phyloP scores from a whole-genome alignment of 2,113 vertebrate species.

The Anhinga anhinga region DNA sequence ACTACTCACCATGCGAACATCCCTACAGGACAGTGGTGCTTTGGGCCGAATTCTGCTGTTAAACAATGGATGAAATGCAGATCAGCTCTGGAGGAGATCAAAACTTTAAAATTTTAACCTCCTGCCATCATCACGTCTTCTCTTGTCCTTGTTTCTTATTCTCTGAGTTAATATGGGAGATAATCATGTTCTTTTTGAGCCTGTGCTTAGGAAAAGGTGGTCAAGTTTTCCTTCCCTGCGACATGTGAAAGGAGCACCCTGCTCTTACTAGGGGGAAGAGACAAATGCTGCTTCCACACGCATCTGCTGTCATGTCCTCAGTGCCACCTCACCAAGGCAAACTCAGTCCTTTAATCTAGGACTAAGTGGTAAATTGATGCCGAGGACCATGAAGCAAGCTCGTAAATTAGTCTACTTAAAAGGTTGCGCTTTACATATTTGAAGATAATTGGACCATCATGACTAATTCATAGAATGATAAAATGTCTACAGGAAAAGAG shows the following conservation, averaged over 20 bases:
- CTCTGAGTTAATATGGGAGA: not conserved
- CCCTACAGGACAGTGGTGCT: not conserved
- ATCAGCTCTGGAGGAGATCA: not conserved
- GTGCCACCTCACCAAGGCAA: not conserved
- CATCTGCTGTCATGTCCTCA: not conserved
- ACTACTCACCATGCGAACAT: not conserved
- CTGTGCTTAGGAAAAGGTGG: not conserved
- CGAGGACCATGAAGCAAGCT: not conserved
- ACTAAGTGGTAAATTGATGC: not conserved
- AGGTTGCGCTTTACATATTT: not conserved
- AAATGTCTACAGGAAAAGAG: not conserved
- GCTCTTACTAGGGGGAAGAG: not conserved
- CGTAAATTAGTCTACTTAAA: not conserved
- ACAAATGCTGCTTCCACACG: not conserved
- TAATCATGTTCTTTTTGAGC: fast-evolving
- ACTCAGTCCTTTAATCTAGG: not conserved
- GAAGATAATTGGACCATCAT: not conserved
- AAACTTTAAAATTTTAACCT: not conserved
- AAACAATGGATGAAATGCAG: not conserved
- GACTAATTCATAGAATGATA: not conserved
- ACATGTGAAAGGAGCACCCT: fast-evolving
- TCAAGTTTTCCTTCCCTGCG: not conserved
- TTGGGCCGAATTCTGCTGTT: not conserved
- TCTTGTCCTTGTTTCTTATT: not conserved
- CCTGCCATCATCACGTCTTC: not conserved